phyloP scores from a whole-genome alignment of 1,140 invertebrate genomes.

The Octopus sinensis region DNA sequence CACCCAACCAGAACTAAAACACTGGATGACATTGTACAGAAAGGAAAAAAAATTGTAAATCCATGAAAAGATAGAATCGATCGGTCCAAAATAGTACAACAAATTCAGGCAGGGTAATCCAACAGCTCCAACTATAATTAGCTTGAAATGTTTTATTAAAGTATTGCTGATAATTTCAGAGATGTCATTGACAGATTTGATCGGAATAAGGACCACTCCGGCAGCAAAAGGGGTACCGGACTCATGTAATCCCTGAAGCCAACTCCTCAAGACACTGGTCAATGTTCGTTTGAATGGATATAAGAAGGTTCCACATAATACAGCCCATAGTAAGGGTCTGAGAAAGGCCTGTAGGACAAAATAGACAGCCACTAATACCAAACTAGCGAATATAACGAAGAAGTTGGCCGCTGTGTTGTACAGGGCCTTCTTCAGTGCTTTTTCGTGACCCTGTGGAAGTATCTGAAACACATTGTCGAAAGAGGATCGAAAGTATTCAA shows the following conservation, averaged over 20 bases:
- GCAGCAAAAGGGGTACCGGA: slow-evolving; percentile 62
- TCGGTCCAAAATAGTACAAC: slow-evolving; percentile 53
- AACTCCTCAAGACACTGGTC: slow-evolving; percentile 68
- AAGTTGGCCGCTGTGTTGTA: slow-evolving; percentile 55
- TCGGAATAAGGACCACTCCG: slow-evolving; percentile 71
- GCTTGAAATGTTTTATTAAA: slow-evolving; percentile 46
- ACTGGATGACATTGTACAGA: slow-evolving; percentile 48
- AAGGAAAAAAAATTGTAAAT: slow-evolving; percentile 39
- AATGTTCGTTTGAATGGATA: slow-evolving; percentile 82
- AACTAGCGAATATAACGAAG: slow-evolving; percentile 48
- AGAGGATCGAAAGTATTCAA: slow-evolving; percentile 29
- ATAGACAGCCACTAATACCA: slow-evolving; percentile 67
- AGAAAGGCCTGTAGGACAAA: slow-evolving; percentile 85
- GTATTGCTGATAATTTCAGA: slow-evolving; percentile 69
- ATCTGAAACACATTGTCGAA: slow-evolving; percentile 37
- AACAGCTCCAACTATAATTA: slow-evolving; percentile 41
- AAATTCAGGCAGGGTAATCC: slow-evolving; percentile 48
- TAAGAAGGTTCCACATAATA: slow-evolving; percentile 84
- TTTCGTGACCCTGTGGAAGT: slow-evolving; percentile 66
- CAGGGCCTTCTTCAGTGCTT: slow-evolving; percentile 64
- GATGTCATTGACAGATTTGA: slow-evolving; percentile 68
- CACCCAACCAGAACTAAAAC: slow-evolving; percentile 54
- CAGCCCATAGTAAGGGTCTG: slow-evolving; percentile 87
- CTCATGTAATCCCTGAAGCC: slow-evolving; percentile 62
- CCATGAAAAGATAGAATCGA: slow-evolving; percentile 41